Base-by-base conservation (phyloP, 2,888 invertebrate species). In the Disparrhopalites patrizii region DNA sequence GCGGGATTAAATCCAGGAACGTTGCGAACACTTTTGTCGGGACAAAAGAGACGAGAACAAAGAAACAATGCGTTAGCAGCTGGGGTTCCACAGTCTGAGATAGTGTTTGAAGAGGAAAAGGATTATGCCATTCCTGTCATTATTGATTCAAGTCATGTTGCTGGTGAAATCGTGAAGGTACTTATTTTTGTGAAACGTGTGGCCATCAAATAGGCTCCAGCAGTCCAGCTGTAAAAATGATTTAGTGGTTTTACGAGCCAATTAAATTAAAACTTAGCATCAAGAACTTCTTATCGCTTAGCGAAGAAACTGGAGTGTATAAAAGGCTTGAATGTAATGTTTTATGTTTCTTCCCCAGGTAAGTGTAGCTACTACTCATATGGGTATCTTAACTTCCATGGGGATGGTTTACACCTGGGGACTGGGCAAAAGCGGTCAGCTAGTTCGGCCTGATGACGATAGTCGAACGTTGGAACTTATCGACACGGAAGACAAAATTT, bases 141-240 rank as follows among this genome's bases (percentile, higher is more conserved):
- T 3, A 83, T 90, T 3, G 86, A 88, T 76, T 85, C 84, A 3
- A 80, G 81, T 62, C 82, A 84, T 70, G 84, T 89, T 3, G 81
- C 80, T 18, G 87, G 86, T 0, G 81, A 81, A 68, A 85, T 89
- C 62, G 77, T 84, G 18, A 86, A 87, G 82, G 75, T 76, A 62
- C n/a, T 58, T 52, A 28, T 23, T 15, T n/a, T 43, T 43, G 43
- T n/a, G n/a, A n/a, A n/a, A n/a, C n/a, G n/a, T n/a, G n/a, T n/a
- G n/a, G n/a, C n/a, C n/a, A n/a, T n/a, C n/a, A n/a, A n/a, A n/a
- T n/a, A n/a, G n/a, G n/a, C n/a, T n/a, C n/a, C n/a, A n/a, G n/a
- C n/a, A n/a, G n/a, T n/a, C n/a, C n/a, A n/a, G n/a, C n/a, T n/a
- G n/a, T n/a, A n/a, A n/a, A n/a, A n/a, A n/a, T n/a, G n/a, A n/a